These are phyloP conservation scores for Haemorhous mexicanus DNA, from an alignment of 2,113 vertebrate genomes.

Conservation along the genomic window DNA sequence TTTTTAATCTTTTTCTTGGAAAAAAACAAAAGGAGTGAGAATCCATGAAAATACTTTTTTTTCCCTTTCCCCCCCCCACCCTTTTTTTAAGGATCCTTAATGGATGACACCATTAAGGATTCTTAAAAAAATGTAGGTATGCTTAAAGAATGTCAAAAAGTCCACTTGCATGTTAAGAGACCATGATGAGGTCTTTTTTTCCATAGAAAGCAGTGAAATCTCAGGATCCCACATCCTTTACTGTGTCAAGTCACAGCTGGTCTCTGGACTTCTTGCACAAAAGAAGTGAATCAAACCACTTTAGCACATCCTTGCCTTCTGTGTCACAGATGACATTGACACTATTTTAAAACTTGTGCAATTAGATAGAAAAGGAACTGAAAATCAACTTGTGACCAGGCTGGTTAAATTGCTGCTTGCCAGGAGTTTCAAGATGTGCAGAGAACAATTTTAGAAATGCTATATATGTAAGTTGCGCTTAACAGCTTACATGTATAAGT, in stretches of 20 bases:
- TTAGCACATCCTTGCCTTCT: not conserved
- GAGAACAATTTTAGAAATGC: slow-evolving; percentile 45
- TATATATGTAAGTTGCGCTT: slow-evolving; percentile 37
- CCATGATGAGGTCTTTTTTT: not conserved
- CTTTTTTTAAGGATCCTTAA: no score
- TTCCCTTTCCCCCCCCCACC: no score
- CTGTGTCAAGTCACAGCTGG: not conserved
- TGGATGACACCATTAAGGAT: not conserved
- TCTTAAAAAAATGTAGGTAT: not conserved
- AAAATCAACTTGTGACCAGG: not conserved
- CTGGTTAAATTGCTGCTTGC: not conserved
- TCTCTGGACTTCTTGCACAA: not conserved
- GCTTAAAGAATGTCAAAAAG: not conserved
- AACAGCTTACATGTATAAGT: no score
- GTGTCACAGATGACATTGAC: not conserved
- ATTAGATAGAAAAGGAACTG: not conserved
- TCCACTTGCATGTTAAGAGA: not conserved
- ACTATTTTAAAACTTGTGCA: not conserved
- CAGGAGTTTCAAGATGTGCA: not conserved
- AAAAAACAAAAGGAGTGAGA: no score
- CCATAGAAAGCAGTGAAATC: not conserved
- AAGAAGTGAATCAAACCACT: not conserved
- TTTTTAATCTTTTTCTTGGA: no score
- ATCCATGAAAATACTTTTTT: not conserved
- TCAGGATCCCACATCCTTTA: not conserved